phyloP scores from a whole-genome alignment of 2,113 vertebrate species.

The Zapus hudsonius region DNA sequence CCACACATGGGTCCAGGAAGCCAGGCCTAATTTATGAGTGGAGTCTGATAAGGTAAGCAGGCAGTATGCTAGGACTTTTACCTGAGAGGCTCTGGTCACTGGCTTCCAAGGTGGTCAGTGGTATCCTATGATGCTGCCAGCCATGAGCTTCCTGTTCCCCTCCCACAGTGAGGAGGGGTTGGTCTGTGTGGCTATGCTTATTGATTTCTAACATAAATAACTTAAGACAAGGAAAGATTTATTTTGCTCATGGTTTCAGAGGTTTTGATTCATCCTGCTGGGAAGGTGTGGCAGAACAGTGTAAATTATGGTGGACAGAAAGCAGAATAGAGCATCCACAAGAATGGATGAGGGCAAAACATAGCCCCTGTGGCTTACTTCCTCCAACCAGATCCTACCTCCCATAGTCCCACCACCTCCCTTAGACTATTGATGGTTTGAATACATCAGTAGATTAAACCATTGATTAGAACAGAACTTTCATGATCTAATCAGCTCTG shows the following conservation, averaged over 20 bases:
- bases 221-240: neutral
- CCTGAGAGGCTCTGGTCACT: neutral
- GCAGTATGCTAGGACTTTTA: neutral
- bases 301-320: no score
- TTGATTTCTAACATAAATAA: neutral
- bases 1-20: neutral
- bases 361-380: no score
- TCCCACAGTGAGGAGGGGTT: no score
- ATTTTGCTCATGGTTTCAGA: neutral
- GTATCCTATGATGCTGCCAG: neutral
- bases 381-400: neutral
- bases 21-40: neutral
- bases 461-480: neutral
- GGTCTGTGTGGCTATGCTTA: neutral
- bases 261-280: neutral
- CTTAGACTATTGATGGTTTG: neutral
- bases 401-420: neutral
- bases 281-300: neutral
- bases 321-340: neutral
- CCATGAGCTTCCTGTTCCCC: rapidly evolving
- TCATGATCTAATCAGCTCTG: neutral
- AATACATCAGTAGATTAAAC: neutral
- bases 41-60: neutral
- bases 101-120: neutral
- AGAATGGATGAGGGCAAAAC: neutral